Conservation (phyloP, 2,888 invertebrate species). For the Drosophila bunnanda region DNA sequence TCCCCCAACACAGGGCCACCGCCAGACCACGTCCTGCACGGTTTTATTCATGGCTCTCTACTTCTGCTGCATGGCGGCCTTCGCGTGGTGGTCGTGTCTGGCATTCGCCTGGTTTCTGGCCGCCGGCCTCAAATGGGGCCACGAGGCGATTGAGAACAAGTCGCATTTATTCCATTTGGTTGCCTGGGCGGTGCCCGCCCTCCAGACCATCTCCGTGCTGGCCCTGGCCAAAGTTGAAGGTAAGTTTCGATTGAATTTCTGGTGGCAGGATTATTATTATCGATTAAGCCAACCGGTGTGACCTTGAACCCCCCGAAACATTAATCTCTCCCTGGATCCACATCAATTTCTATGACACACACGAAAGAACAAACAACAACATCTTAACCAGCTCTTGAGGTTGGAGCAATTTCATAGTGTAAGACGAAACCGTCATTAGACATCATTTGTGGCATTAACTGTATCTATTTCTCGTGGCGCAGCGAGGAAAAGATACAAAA, state of each 20-base stretch:
- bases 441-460: slow-evolving; percentile 78
- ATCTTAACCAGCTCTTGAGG: slow-evolving; percentile 11
- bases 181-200: slow-evolving; percentile 98
- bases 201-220: slow-evolving; percentile 97
- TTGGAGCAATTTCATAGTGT: slow-evolving; percentile 57
- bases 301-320: slow-evolving; percentile 39
- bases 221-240: slow-evolving; percentile 98
- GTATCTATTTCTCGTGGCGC: slow-evolving; percentile 62
- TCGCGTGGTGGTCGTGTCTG: slow-evolving; percentile 98
- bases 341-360: slow-evolving; percentile 23
- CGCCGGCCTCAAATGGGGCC: slow-evolving; percentile 98
- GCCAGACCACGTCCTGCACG: slow-evolving; percentile 89
- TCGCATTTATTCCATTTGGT: slow-evolving; percentile 98
- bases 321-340: slow-evolving; percentile 18
- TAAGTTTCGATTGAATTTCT: slow-evolving; percentile 82
- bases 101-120: slow-evolving; percentile 98
- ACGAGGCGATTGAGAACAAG: slow-evolving; percentile 98
- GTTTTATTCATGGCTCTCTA: slow-evolving; percentile 98
- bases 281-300: slow-evolving; percentile 28
- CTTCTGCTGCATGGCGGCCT: slow-evolving; percentile 98
- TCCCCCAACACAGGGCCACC: slow-evolving; percentile 82
- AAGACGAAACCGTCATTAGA: slow-evolving; percentile 77
- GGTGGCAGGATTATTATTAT: slow-evolving; percentile 29
- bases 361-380: neutral
- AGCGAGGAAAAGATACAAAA: slow-evolving; percentile 37